Conservation (phyloP, 2,797 vertebrate species). For the Amblyraja radiata region DNA sequence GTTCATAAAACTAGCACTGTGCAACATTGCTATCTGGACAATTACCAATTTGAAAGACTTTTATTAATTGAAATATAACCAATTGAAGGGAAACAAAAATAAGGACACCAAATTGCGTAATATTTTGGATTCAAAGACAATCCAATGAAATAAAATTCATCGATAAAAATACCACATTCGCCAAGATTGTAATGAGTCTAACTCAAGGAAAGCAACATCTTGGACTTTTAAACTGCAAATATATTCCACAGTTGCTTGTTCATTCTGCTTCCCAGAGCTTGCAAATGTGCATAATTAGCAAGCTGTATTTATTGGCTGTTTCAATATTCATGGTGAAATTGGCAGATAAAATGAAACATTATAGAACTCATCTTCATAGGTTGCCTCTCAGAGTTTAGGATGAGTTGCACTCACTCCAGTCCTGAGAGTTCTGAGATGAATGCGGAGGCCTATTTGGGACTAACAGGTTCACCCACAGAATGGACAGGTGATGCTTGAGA, state of each 20-base stretch:
- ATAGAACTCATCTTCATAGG: too few relatives aligned
- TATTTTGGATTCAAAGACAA: background rate
- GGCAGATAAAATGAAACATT: background rate
- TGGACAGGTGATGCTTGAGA: too few relatives aligned
- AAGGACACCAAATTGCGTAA: background rate
- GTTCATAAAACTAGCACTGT: too few relatives aligned
- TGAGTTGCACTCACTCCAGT: too few relatives aligned
- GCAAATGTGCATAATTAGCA: background rate
- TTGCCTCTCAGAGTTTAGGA: too few relatives aligned
- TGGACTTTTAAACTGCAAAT: background rate
- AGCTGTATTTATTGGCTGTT: background rate
- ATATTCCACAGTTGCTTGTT: background rate
- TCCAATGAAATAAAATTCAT: too few relatives aligned
- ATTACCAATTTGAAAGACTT: too few relatives aligned
- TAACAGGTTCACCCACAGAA: too few relatives aligned
- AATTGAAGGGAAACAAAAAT: background rate
- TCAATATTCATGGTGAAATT: background rate
- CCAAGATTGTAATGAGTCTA: background rate
- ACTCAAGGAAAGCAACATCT: background rate
- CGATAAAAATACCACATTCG: background rate
- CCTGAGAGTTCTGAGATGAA: too few relatives aligned
- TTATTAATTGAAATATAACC: too few relatives aligned
- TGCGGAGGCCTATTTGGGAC: too few relatives aligned
- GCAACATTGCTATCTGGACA: too few relatives aligned
- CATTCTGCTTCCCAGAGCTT: background rate